Conservation (phyloP, 2,113 vertebrate genomes). For the Acrocephalus kingi region DNA sequence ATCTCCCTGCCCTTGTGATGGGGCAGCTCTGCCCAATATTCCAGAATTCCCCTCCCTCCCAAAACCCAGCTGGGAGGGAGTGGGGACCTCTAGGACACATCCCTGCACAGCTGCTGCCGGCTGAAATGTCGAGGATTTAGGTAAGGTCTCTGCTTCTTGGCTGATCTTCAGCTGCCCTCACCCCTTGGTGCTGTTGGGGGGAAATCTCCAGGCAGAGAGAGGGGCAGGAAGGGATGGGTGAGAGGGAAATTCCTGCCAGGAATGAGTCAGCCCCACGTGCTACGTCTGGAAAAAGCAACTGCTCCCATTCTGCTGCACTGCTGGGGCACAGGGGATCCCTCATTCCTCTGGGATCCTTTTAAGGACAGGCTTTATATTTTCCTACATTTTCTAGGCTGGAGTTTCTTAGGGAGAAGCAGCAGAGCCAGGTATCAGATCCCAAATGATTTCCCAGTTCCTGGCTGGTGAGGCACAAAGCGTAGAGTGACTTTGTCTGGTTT, state of each 20-base stretch:
- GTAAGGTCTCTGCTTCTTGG: not conserved
- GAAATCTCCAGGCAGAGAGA: not conserved
- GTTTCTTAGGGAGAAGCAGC: not conserved
- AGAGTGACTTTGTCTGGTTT: not conserved
- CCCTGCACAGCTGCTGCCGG: not conserved
- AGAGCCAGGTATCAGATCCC: not conserved
- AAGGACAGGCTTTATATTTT: not conserved
- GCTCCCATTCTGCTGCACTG: not conserved
- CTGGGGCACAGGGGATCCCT: not conserved
- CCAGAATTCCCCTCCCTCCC: not conserved
- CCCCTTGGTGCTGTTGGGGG: not conserved
- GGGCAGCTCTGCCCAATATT: not conserved
- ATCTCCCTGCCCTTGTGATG: rapidly evolving
- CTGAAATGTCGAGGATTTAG: not conserved
- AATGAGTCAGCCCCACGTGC: not conserved
- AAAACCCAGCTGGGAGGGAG: not conserved
- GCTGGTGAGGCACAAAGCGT: not conserved
- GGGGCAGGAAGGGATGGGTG: not conserved
- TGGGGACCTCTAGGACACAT: not conserved
- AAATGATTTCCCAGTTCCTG: not conserved
- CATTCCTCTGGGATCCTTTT: not conserved
- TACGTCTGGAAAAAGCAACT: slow-evolving; percentile 3
- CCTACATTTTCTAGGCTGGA: not conserved
- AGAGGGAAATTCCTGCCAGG: slow-evolving; percentile 9
- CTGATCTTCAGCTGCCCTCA: not conserved